Percentiles rank a stretch among this genome's conserved stretches.
These are phyloP conservation scores for Sterna hirundo DNA, from an alignment of 2,113 vertebrate species.

Conservation along the genomic window DNA sequence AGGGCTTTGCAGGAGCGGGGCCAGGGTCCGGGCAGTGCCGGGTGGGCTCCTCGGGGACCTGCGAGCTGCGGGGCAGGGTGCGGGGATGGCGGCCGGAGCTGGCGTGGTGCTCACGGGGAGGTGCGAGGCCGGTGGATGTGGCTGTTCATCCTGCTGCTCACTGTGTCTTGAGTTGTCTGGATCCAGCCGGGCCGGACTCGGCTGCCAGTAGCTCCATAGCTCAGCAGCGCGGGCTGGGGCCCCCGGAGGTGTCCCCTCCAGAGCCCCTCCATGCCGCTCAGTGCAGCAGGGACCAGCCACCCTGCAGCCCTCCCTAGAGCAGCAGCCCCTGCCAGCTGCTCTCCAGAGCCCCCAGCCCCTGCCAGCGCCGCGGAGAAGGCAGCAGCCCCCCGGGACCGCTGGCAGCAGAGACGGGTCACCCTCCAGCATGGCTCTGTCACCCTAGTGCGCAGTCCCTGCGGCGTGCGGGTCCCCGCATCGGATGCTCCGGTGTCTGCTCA, in stretches of 20 bases:
- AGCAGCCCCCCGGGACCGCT: accelerated
- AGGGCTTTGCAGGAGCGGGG: background rate
- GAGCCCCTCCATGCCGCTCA: background rate
- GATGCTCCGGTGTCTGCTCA: background rate
- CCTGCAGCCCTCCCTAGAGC: background rate
- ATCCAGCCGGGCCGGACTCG: accelerated
- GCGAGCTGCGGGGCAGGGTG: too few species aligned
- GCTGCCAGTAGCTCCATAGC: background rate
- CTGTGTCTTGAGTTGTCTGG: background rate
- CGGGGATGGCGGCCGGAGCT: background rate
- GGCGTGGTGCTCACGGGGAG: accelerated
- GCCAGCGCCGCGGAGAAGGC: background rate
- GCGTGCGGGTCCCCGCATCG: accelerated
- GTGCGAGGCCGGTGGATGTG: accelerated
- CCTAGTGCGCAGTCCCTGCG: accelerated
- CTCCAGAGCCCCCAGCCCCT: background rate
- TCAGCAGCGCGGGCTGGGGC: background rate
- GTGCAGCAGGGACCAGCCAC: background rate
- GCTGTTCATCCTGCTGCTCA: accelerated
- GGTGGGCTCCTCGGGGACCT: background rate
- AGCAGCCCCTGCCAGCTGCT: background rate
- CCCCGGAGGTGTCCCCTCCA: background rate
- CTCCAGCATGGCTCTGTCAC: background rate
- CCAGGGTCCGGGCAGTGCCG: background rate
- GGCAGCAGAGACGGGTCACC: background rate